Evolutionary conservation across 2,888 invertebrate species (phyloP), one percentile per base, ranked within the genome.

Genomic region (Trisateles emortualis): DNA sequence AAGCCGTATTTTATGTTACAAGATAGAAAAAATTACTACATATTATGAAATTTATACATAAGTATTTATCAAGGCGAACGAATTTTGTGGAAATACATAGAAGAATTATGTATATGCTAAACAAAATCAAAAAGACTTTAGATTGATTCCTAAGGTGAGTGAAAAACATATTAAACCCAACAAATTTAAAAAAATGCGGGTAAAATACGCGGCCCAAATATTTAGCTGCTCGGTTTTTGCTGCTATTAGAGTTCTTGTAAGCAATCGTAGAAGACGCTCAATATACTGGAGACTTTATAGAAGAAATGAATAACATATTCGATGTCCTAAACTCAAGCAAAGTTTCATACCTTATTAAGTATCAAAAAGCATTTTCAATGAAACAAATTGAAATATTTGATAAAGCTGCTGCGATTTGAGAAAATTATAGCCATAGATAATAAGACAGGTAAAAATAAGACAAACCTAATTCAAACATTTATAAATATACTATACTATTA

Each of bases 1-100:
- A 69, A 59, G 19, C 70, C 72, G 0, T 74, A 57, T 32, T 74
- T 64, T 39, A 26, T 47, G 19, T 29, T 52, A 17, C 41, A 57
- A 2, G 45, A 19, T 0, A 26, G 40, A 3, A 63, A 59, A 53
- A 52, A 43, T 10, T 64, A 46, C 24, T 63, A 66, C 36, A 64
- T 72, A n/a, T 70, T 70, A 62, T 35, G 46, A 53, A 10, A 47
- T 60, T 29, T 8, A 53, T 6, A 44, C 55, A 24, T 16, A 33
- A 66, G 54, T 26, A 8, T 38, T 5, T 2, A 22, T 4, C 45
- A 64, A n/a, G 53, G 33, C 2, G 52, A 64, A 42, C 43, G 6
- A 45, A 53, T 61, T 39, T 62, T 64, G 2, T 73, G 72, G 70
- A 38, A 63, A 22, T 33, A 60, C 44, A 66, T 71, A 5, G 16